A percentile compares a stretch with the other conserved stretches of the same genome.
phyloP scores from a whole-genome alignment of 2,797 vertebrate genomes.

The Gallinago stenura region DNA sequence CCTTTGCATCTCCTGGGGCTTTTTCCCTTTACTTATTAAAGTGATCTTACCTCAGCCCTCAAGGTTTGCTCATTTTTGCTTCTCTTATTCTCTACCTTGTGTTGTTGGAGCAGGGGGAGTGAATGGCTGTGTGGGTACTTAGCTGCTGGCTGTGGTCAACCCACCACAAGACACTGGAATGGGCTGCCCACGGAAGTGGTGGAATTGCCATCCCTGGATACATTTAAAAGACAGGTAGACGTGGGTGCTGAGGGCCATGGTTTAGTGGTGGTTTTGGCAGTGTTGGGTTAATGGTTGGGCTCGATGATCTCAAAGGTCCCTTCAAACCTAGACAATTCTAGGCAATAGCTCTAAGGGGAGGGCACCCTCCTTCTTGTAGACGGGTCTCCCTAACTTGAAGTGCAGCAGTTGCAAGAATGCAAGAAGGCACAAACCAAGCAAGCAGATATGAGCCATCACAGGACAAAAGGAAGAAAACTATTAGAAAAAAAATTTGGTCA shows the following conservation, averaged over 20 bases:
- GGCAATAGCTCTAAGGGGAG: neutral
- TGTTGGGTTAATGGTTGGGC: neutral
- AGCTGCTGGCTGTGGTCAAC: neutral
- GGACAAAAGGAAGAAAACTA: neutral
- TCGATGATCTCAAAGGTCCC: neutral
- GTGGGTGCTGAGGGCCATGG: neutral
- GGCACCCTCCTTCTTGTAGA: neutral
- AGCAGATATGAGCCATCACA: neutral
- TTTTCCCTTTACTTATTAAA: neutral
- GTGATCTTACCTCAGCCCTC: neutral
- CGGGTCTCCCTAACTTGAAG: neutral
- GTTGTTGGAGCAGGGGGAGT: fast-evolving
- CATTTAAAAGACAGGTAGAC: neutral
- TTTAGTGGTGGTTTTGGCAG: neutral
- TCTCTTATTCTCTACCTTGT: neutral
- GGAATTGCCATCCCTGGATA: neutral
- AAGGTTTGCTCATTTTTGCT: neutral
- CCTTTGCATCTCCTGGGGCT: neutral
- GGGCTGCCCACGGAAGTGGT: no score
- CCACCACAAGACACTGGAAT: neutral
- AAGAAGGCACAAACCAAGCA: neutral
- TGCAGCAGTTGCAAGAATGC: neutral
- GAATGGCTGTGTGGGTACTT: neutral
- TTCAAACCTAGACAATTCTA: neutral
- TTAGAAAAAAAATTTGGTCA: neutral